phyloP scores from a whole-genome alignment of 2,888 invertebrate species.

The Eledona agricola region DNA sequence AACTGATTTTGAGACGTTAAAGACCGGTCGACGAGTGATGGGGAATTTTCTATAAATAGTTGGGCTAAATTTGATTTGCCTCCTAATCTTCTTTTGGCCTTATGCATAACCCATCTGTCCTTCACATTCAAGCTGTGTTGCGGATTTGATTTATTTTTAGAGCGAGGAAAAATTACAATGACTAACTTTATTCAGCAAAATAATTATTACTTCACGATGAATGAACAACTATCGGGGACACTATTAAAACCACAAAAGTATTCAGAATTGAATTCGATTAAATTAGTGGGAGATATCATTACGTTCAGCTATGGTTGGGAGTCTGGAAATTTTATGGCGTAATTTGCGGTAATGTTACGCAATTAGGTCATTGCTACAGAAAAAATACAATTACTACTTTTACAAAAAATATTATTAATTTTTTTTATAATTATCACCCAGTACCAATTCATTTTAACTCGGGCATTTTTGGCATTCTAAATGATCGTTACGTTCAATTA shows the following conservation, averaged over 20 bases:
- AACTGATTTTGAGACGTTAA: conserved; percentile 23
- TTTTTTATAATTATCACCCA: no score
- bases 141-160: conserved; percentile 3
- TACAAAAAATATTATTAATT: no score
- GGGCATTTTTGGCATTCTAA: no score
- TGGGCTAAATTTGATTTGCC: conserved; percentile 14
- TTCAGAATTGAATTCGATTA: no score
- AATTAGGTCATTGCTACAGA: no score
- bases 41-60: conserved; percentile 22
- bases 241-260: no score
- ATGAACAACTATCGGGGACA: neutral
- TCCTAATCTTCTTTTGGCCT: conserved; percentile 8
- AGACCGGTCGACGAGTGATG: conserved; percentile 16
- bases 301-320: neutral
- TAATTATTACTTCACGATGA: neutral
- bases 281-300: no score
- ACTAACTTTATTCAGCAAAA: neutral
- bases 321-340: neutral
- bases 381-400: no score
- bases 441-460: no score
- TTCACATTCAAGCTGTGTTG: conserved; percentile 4
- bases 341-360: no score
- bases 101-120: conserved; percentile 10
- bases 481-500: no score
- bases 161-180: conserved; percentile 6